These are phyloP conservation scores for Lepidurus arcticus DNA, from an alignment of 1,140 invertebrate genomes.

Conservation along the genomic window DNA sequence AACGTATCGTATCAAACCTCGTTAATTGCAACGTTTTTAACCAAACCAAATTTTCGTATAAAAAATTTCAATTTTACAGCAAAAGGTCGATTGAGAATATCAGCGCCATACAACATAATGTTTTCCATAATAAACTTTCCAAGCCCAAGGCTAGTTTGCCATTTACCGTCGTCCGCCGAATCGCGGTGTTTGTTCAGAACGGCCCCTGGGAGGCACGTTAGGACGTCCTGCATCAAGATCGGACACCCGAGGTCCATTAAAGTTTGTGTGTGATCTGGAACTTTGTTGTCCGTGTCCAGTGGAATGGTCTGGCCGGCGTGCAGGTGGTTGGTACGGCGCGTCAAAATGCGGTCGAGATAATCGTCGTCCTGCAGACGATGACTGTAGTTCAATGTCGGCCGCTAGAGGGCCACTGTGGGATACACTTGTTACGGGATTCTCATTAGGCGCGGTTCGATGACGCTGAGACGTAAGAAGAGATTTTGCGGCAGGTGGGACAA, in stretches of 20 bases:
- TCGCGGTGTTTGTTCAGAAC: neutral
- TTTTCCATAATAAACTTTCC: neutral
- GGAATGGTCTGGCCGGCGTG: neutral
- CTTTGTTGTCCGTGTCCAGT: neutral
- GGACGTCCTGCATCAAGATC: slow-evolving; percentile 1
- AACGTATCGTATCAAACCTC: neutral
- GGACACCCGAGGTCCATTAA: neutral
- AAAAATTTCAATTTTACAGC: neutral
- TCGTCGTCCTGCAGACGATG: neutral
- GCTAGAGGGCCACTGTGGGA: neutral
- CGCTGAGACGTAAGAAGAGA: neutral
- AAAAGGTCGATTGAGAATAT: neutral
- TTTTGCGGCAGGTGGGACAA: neutral
- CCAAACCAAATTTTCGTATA: neutral
- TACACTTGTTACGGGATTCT: neutral
- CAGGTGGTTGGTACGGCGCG: neutral
- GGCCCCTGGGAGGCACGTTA: neutral
- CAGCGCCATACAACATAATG: neutral
- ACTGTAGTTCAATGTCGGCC: neutral
- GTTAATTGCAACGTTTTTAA: neutral
- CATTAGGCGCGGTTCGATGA: neutral
- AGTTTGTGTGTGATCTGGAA: neutral
- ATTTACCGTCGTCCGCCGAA: neutral
- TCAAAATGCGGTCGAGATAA: neutral
- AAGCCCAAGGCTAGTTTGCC: neutral